These are phyloP conservation scores for Spilosoma lubricipeda DNA, from an alignment of 2,888 invertebrate genomes.

Conservation along the genomic window DNA sequence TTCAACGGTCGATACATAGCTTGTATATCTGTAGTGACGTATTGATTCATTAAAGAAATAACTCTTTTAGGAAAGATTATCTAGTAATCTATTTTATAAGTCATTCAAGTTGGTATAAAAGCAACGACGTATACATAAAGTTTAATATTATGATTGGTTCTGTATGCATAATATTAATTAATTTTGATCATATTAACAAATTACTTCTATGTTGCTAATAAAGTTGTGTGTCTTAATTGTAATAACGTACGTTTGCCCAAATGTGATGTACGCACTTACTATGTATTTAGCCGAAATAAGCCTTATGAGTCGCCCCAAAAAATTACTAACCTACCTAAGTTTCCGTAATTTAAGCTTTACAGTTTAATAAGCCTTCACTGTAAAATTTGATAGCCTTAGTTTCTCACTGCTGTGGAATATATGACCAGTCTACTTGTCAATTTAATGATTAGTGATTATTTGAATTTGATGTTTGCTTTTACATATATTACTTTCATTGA, in stretches of 20 bases:
- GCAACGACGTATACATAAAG: background rate
- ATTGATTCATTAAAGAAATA: background rate
- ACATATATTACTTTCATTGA: too few relatives aligned
- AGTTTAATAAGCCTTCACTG: too few relatives aligned
- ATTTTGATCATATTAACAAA: background rate
- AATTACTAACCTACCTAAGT: background rate
- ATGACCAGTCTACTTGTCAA: too few relatives aligned
- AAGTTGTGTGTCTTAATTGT: background rate
- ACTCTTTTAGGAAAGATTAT: background rate
- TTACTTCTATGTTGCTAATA: background rate
- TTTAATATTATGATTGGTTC: background rate
- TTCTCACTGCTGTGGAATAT: too few relatives aligned
- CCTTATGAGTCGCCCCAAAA: too few relatives aligned
- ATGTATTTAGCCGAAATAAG: background rate
- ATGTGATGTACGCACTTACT: too few relatives aligned
- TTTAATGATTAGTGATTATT: too few relatives aligned
- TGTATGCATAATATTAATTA: background rate
- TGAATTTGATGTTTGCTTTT: too few relatives aligned
- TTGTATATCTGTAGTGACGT: slow-evolving; percentile 13
- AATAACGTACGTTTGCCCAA: background rate
- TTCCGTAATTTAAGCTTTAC: too few relatives aligned
- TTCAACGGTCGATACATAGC: slow-evolving; percentile 21
- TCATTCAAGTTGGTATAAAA: background rate
- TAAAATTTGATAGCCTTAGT: too few relatives aligned
- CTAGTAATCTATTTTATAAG: background rate